Base-by-base conservation (phyloP, 2,113 vertebrate species). In the Pheucticus melanocephalus region DNA sequence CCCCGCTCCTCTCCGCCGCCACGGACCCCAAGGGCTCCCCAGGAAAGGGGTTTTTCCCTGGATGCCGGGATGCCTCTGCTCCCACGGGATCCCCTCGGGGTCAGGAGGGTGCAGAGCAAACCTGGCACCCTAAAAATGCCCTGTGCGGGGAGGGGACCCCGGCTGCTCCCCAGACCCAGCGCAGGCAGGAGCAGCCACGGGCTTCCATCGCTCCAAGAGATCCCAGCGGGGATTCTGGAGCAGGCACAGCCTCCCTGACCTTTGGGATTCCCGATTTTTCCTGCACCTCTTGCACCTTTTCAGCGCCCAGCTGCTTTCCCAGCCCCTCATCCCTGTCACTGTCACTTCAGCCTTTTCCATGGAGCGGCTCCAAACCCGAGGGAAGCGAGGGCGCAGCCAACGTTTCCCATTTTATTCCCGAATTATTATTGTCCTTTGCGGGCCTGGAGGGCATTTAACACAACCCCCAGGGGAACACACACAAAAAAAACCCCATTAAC, bases 71-170 rank as follows among this genome's bases (percentile, higher is more conserved):
- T 70, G 33, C 30, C 53, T 9, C 3, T 3, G 5, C 39, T n/a
- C 73, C 10, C 80, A 2, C 2, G 2, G 64, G 19, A 16, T 23
- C 28, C n/a, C 16, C 3, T 51, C 6, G 50, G 22, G 7, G 0
- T 1, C 3, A 0, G 3, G 42, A 1, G 1, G 2, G 6, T 11
- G n/a, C 7, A 9, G 56, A 28, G 64, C 10, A 3, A 44, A 18
- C 1, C 30, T 2, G 51, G 40, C 23, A 12, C 66, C 78, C 76
- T 0, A 18, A 73, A 72, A 72, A 44, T 2, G 7, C 1, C 39
- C 11, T 8, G 1, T 12, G 8, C 6, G 1, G 22, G 44, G 10
- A 33, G 6, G 25, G 35, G 22, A 23, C 2, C n/a, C 35, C 42
- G 6, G 27, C 57, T 33, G 59, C 42, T 37, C 40, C 53, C 16